Percentiles rank a stretch among this genome's conserved stretches.
Evolutionary conservation across 1,140 invertebrate species (phyloP).

Genomic region (Elymnias hypermnestra): DNA sequence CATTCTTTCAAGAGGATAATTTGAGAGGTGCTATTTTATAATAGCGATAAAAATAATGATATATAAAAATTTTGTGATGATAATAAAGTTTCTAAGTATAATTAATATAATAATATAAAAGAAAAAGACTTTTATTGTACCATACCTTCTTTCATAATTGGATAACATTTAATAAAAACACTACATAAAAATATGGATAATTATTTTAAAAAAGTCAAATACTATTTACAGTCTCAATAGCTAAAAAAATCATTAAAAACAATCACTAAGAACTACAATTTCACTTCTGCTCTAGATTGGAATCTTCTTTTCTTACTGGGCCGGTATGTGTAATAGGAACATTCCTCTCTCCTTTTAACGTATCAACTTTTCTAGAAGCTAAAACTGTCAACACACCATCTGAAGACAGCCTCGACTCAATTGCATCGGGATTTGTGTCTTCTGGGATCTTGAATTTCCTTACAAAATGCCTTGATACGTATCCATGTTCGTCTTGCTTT

Average conservation of each 20-base stretch:
- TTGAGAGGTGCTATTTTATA: no score
- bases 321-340: conserved; percentile 59
- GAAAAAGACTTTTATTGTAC: not conserved
- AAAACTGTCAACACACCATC: conserved; percentile 85
- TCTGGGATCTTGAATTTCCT: conserved; percentile 83
- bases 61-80: no score
- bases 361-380: conserved; percentile 72
- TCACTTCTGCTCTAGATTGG: conserved; percentile 17
- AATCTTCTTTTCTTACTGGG: conserved; percentile 42
- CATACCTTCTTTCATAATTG: not conserved
- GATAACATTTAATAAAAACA: no score
- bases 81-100: no score
- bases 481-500: conserved; percentile 85
- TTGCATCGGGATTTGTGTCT: conserved; percentile 80
- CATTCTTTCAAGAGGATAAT: no score
- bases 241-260: not conserved
- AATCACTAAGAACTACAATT: conserved; percentile 7
- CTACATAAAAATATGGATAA: no score
- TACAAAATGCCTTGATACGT: conserved; percentile 84
- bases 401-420: conserved; percentile 82
- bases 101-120: no score
- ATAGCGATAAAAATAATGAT: no score
- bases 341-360: conserved; percentile 47
- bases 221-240: no score
- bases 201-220: no score